Conservation (phyloP, 2,797 vertebrate genomes). For the Lutjanus argentimaculatus region DNA sequence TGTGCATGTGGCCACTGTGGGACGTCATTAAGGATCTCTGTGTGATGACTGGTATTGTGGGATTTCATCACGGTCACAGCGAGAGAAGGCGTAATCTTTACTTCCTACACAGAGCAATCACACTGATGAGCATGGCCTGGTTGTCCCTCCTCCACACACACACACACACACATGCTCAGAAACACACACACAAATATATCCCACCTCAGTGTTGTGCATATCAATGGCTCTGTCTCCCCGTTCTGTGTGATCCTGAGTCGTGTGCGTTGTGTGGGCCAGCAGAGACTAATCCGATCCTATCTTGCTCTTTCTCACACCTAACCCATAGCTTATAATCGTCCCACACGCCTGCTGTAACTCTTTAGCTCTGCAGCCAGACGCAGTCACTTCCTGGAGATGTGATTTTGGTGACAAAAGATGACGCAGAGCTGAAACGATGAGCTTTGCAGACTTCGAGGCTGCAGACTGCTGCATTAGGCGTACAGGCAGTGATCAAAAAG, state of each 20-base stretch:
- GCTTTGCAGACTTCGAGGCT: not conserved
- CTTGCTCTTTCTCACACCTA: conserved; percentile 32
- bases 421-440: conserved; percentile 10
- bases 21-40: conserved; percentile 62
- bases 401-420: conserved; percentile 22
- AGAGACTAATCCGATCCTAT: conserved; percentile 11
- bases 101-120: conserved; percentile 63
- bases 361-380: conserved; percentile 5
- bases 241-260: not conserved
- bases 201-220: conserved; percentile 31
- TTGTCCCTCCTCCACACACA: conserved; percentile 20
- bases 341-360: conserved; percentile 30
- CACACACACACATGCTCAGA: conserved; percentile 5
- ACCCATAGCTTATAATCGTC: conserved; percentile 12
- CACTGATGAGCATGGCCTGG: conserved; percentile 43
- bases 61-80: conserved; percentile 65
- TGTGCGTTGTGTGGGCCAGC: conserved; percentile 3
- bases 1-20: conserved; percentile 50
- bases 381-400: conserved; percentile 34
- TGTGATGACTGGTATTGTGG: conserved; percentile 64
- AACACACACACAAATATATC: not conserved
- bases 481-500: too few relatives aligned
- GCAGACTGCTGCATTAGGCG: not conserved
- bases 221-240: conserved; percentile 26
- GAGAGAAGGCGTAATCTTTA: conserved; percentile 64